These are phyloP conservation scores for Phyllostomus discolor DNA, from an alignment of 2,113 vertebrate genomes.

Conservation along the genomic window DNA sequence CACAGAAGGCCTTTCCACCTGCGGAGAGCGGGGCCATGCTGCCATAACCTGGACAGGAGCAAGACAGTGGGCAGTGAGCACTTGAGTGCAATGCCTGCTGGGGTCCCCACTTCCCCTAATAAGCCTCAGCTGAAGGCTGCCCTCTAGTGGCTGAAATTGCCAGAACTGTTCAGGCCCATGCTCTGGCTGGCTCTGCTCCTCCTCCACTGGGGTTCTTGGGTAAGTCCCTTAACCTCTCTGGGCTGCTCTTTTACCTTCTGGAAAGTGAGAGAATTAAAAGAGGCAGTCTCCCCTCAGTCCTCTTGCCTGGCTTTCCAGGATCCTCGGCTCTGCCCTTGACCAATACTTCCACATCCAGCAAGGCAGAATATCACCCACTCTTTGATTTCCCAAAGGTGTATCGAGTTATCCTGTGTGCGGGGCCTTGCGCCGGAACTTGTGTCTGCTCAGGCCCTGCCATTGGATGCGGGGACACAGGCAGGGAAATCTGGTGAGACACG, in stretches of 20 bases:
- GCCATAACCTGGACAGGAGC: slow-evolving; percentile 79
- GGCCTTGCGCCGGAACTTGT: background rate
- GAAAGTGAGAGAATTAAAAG: slow-evolving; percentile 1
- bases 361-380: background rate
- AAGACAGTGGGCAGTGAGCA: background rate
- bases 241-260: background rate
- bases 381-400: background rate
- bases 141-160: background rate
- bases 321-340: background rate
- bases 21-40: slow-evolving; percentile 78
- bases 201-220: background rate
- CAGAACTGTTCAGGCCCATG: rapidly evolving
- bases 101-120: background rate
- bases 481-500: background rate
- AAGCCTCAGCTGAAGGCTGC: background rate
- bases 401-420: background rate
- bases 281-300: background rate
- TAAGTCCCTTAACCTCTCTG: background rate
- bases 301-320: background rate
- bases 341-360: background rate
- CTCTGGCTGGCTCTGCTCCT: background rate
- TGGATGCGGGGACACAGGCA: background rate
- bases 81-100: background rate
- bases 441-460: background rate
- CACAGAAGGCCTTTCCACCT: slow-evolving; percentile 81